Percentiles rank a stretch among this genome's conserved stretches.
These are phyloP conservation scores for Epizoanthus rinbou DNA, from an alignment of 92 coral and sea anemone genomes.

Conservation along the genomic window DNA sequence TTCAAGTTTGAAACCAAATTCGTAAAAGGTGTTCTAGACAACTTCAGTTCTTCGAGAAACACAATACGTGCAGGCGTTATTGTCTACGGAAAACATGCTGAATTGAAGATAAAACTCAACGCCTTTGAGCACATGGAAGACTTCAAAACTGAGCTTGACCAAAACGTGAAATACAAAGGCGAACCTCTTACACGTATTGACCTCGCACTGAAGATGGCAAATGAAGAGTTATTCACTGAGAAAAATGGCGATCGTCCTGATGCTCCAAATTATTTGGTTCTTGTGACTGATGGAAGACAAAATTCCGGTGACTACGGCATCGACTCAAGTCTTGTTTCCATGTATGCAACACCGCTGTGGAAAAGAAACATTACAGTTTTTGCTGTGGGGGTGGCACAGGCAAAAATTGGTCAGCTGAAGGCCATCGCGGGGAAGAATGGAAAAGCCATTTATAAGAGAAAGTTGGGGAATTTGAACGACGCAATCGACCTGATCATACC, in stretches of 20 bases:
- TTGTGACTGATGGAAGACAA: constrained; percentile 42
- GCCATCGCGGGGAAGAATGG: constrained; percentile 13
- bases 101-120: constrained; percentile 22
- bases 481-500: constrained; percentile 22
- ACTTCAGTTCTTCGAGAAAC: constrained; percentile 11
- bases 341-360: constrained; percentile 29
- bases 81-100: constrained; percentile 9
- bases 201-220: constrained; percentile 10
- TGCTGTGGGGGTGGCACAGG: constrained; percentile 26
- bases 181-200: constrained; percentile 22
- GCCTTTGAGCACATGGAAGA: neutral
- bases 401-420: neutral
- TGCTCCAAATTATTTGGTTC: constrained; percentile 29
- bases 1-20: constrained; percentile 24
- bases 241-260: constrained; percentile 30
- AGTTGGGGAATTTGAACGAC: neutral
- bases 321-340: neutral
- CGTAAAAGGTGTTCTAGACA: constrained; percentile 26
- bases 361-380: constrained; percentile 34
- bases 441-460: constrained; percentile 4
- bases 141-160: constrained; percentile 18
- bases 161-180: constrained; percentile 16
- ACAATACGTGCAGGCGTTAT: constrained; percentile 30
- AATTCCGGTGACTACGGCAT: constrained; percentile 4
- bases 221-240: neutral